phyloP scores from a whole-genome alignment of 2,113 vertebrate genomes.

The Donacobius atricapilla region DNA sequence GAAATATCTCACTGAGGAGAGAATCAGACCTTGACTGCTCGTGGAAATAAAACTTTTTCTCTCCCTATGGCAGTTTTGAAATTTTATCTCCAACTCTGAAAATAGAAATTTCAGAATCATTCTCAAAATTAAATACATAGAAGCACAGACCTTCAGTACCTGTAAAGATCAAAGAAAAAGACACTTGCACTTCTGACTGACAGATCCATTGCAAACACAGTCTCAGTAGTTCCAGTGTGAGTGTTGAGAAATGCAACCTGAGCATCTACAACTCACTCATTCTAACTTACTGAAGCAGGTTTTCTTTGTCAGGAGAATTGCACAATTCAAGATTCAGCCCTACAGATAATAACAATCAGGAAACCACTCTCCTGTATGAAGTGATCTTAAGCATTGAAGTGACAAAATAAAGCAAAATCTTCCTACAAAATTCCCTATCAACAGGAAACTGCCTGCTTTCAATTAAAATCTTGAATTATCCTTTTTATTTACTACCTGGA shows the following conservation, averaged over 20 bases:
- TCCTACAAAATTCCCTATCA: neutral
- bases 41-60: neutral
- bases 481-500: neutral
- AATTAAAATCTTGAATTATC: neutral
- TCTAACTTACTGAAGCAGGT: neutral
- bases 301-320: neutral
- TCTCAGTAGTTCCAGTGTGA: neutral
- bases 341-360: neutral
- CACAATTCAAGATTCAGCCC: neutral
- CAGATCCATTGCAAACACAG: neutral
- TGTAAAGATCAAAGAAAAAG: neutral
- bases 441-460: neutral
- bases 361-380: neutral
- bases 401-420: neutral
- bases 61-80: neutral
- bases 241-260: neutral
- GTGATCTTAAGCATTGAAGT: neutral
- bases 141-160: neutral
- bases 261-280: neutral
- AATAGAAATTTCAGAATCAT: neutral
- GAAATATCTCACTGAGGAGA: neutral
- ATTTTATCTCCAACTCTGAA: neutral
- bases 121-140: neutral
- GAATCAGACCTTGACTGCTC: neutral
- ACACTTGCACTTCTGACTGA: slow-evolving; percentile 9